A percentile compares a stretch with the other conserved stretches of the same genome.
phyloP scores from a whole-genome alignment of 2,113 vertebrate species.

The Sphaerodactylus townsendi region DNA sequence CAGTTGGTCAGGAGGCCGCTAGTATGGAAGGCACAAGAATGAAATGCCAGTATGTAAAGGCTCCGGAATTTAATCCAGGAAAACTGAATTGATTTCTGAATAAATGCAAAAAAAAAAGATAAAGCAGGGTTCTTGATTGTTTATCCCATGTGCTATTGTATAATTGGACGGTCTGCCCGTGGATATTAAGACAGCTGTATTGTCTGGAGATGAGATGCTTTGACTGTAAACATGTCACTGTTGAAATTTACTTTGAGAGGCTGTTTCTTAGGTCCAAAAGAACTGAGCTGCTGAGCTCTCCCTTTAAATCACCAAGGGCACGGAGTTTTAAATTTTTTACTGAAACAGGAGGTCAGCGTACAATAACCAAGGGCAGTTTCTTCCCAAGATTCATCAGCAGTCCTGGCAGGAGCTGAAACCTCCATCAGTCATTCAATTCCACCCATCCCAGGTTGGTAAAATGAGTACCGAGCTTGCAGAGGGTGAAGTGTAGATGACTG shows the following conservation, averaged over 20 bases:
- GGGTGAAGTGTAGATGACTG: too few species aligned
- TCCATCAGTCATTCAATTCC: conserved; percentile 32
- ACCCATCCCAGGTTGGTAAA: too few species aligned
- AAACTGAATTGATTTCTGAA: too few species aligned
- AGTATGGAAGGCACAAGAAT: too few species aligned
- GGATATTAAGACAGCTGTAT: not conserved
- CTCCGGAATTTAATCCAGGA: too few species aligned
- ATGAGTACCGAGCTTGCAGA: too few species aligned
- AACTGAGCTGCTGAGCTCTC: conserved; percentile 41
- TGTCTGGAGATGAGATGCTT: not conserved
- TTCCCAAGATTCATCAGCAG: conserved; percentile 6
- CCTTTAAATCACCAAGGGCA: conserved; percentile 38
- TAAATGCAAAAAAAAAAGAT: not conserved
- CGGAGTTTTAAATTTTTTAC: conserved; percentile 35
- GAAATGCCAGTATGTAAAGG: too few species aligned
- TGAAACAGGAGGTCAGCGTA: conserved; percentile 47
- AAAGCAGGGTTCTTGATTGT: not conserved
- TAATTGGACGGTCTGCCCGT: not conserved
- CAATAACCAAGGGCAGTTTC: conserved; percentile 40
- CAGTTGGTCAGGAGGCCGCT: too few species aligned
- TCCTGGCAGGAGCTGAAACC: conserved; percentile 12
- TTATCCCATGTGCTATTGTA: not conserved
- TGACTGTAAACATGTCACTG: not conserved
- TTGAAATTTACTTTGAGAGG: conserved; percentile 24
- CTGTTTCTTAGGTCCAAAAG: conserved; percentile 31